phyloP scores from a whole-genome alignment of 2,888 invertebrate species.

The Steinernema hermaphroditum region DNA sequence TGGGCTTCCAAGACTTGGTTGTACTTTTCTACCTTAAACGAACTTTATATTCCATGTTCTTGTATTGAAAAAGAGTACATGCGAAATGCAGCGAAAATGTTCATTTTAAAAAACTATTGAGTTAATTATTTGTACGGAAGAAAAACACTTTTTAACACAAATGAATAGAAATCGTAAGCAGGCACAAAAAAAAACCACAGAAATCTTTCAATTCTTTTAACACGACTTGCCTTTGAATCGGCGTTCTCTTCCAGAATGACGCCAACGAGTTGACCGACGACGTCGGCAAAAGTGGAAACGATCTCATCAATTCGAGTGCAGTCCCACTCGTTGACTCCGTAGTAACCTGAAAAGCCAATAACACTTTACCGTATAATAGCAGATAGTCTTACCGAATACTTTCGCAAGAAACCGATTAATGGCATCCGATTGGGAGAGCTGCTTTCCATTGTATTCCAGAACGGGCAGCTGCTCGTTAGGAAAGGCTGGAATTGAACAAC shows the following conservation, averaged over 20 bases:
- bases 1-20: slow-evolving; percentile 1
- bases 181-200: no score
- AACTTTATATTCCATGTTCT: neutral
- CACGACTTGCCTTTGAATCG: neutral
- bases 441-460: slow-evolving; percentile 44
- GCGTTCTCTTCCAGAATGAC: slow-evolving; percentile 14
- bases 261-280: neutral
- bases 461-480: slow-evolving; percentile 46
- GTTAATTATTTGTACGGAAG: no score
- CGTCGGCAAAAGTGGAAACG: slow-evolving; percentile 10
- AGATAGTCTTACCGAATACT: slow-evolving; percentile 35
- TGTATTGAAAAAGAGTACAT: neutral
- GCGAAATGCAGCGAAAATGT: no score
- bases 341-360: neutral
- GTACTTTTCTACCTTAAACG: slow-evolving; percentile 15
- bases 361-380: neutral
- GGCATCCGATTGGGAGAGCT: slow-evolving; percentile 46
- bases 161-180: no score
- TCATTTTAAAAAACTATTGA: no score
- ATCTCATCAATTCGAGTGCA: slow-evolving; percentile 25
- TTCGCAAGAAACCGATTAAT: slow-evolving; percentile 46
- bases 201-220: no score
- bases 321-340: slow-evolving; percentile 17
- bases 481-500: neutral
- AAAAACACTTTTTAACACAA: no score